Percentiles rank a stretch among this genome's conserved stretches.
phyloP scores from a whole-genome alignment of 2,797 vertebrate genomes.

The Cetoscarus ocellatus region DNA sequence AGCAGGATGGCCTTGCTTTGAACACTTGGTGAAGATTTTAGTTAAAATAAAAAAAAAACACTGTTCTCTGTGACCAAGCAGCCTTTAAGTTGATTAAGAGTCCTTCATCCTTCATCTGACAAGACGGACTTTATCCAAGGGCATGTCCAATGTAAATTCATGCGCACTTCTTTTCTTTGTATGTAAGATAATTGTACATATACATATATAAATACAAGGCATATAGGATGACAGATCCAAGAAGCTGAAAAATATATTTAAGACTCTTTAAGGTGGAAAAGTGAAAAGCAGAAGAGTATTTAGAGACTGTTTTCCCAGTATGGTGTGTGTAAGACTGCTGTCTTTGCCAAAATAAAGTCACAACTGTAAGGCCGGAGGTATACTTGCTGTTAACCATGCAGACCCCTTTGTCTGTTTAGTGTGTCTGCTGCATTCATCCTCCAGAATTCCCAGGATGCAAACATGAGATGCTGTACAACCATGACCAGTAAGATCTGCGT shows the following conservation, averaged over 20 bases:
- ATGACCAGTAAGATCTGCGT: too few relatives aligned
- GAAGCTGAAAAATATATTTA: conserved; percentile 86
- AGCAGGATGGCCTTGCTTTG: conserved; percentile 86
- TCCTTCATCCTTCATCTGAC: conserved; percentile 68
- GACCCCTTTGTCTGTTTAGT: too few relatives aligned
- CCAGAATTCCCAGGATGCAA: too few relatives aligned
- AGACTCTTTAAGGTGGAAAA: conserved; percentile 58
- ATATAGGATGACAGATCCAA: conserved; percentile 70
- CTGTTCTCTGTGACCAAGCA: conserved; percentile 19
- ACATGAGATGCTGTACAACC: too few relatives aligned
- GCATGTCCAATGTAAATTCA: conserved; percentile 84
- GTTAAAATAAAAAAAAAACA: conserved; percentile 26
- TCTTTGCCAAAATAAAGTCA: conserved; percentile 55
- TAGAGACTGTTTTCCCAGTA: conserved; percentile 44
- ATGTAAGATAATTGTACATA: conserved; percentile 83
- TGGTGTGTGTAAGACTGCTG: conserved; percentile 57
- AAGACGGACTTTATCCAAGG: conserved; percentile 71
- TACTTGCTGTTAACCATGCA: too few relatives aligned
- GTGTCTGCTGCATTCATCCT: too few relatives aligned
- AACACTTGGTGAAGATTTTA: conserved; percentile 11
- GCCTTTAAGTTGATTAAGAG: conserved; percentile 31
- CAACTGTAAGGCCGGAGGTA: conserved; percentile 34
- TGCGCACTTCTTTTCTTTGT: conserved; percentile 78
- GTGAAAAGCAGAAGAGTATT: conserved; percentile 49
- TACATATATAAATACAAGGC: conserved; percentile 84